Conservation (phyloP, 1,140 invertebrate species). For the Zaprionus taronus region DNA sequence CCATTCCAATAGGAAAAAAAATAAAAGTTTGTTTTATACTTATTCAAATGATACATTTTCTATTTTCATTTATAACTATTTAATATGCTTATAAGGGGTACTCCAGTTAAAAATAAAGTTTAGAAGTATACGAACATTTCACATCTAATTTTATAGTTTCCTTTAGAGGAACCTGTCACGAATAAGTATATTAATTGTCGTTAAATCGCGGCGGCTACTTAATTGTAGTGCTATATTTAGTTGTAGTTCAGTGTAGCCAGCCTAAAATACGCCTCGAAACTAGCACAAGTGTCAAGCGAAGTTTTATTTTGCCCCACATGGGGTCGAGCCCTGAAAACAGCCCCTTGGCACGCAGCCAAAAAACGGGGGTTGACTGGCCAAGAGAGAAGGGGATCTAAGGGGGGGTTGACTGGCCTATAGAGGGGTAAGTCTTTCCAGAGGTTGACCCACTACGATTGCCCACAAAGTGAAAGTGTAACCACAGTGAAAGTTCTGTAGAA, state of each 20-base stretch:
- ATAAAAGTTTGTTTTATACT: too few species aligned
- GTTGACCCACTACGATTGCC: slow-evolving; percentile 46
- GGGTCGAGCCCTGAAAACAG: slow-evolving; percentile 52
- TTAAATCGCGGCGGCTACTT: slow-evolving; percentile 42
- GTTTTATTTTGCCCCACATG: slow-evolving; percentile 44
- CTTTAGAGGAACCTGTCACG: background rate
- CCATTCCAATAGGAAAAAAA: too few species aligned
- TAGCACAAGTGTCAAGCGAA: slow-evolving; percentile 60
- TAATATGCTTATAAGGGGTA: background rate
- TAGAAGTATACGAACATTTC: background rate
- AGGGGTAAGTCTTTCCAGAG: background rate
- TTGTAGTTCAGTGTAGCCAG: slow-evolving; percentile 21
- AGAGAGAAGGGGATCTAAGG: too few species aligned
- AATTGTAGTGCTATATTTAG: slow-evolving; percentile 25
- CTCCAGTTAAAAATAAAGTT: background rate
- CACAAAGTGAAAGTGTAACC: slow-evolving; percentile 7
- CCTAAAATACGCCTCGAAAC: slow-evolving; percentile 21
- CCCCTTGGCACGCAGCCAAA: slow-evolving; percentile 72
- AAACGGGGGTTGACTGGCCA: background rate
- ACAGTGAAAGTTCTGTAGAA: background rate
- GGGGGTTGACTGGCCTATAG: background rate
- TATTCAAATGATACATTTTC: too few species aligned
- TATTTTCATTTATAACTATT: too few species aligned
- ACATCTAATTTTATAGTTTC: background rate
- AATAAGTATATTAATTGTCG: slow-evolving; percentile 50